Evolutionary conservation across 2,113 vertebrate genomes (phyloP).

Genomic region (Sylvia atricapilla): DNA sequence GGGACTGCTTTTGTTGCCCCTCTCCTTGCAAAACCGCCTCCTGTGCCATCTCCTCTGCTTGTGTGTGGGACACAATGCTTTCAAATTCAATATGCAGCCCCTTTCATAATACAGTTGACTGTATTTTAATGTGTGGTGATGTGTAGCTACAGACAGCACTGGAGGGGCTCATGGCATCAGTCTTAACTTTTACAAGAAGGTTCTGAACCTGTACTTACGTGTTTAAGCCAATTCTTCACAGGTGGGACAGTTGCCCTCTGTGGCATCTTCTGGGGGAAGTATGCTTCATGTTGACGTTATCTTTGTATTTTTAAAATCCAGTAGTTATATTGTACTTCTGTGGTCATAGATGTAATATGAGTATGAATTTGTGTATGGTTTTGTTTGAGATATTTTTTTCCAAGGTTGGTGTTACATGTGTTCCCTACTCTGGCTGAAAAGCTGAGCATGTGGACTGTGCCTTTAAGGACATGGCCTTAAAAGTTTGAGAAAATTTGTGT

Average conservation of each 20-base stretch:
- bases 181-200: neutral
- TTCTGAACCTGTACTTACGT: neutral
- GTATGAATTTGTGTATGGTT: neutral
- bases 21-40: neutral
- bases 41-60: neutral
- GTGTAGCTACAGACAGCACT: neutral
- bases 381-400: neutral
- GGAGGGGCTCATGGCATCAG: neutral
- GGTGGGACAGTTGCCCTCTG: neutral
- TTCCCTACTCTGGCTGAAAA: neutral
- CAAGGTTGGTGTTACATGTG: neutral
- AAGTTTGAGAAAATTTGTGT: neutral
- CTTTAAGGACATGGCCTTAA: neutral
- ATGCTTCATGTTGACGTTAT: neutral
- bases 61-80: neutral
- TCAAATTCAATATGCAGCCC: neutral
- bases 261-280: neutral
- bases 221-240: neutral
- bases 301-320: neutral
- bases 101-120: neutral
- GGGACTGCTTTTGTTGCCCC: neutral
- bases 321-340: neutral
- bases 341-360: neutral
- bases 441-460: fast-evolving
- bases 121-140: neutral